Percentiles rank a stretch among this genome's conserved stretches.
These are phyloP conservation scores for Sebastes wilsoni DNA, from an alignment of 2,797 vertebrate genomes.

Conservation along the genomic window DNA sequence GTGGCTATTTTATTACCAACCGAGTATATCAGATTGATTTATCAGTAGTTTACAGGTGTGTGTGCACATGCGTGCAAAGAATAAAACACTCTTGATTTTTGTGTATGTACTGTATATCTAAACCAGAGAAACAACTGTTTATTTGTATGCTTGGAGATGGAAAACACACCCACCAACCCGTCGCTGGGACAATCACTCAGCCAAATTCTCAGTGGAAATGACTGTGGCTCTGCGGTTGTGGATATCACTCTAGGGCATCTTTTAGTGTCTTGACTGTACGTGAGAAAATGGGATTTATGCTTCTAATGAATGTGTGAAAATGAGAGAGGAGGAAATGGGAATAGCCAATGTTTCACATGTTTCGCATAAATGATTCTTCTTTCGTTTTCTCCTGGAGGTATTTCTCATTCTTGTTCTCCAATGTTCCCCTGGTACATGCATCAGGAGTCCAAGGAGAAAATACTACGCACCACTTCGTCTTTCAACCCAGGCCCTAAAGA, in stretches of 20 bases:
- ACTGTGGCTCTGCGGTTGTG: neutral
- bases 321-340: neutral
- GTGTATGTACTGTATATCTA: neutral
- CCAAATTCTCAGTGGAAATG: slow-evolving; percentile 1
- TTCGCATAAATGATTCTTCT: neutral
- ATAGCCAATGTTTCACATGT: neutral
- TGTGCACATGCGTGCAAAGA: neutral
- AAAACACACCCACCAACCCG: slow-evolving; percentile 6
- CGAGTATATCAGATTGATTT: neutral
- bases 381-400: neutral
- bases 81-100: neutral
- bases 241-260: neutral
- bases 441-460: slow-evolving; percentile 34
- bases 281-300: neutral
- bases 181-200: neutral
- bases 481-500: slow-evolving; percentile 29
- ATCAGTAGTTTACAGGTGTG: neutral
- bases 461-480: slow-evolving; percentile 27
- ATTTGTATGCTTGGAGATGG: neutral
- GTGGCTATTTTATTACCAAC: neutral
- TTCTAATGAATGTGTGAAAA: neutral
- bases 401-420: neutral
- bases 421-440: slow-evolving; percentile 10
- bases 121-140: slow-evolving; percentile 4
- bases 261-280: neutral